Conservation (phyloP, 2,888 invertebrate species). For the Abrostola triplasia region DNA sequence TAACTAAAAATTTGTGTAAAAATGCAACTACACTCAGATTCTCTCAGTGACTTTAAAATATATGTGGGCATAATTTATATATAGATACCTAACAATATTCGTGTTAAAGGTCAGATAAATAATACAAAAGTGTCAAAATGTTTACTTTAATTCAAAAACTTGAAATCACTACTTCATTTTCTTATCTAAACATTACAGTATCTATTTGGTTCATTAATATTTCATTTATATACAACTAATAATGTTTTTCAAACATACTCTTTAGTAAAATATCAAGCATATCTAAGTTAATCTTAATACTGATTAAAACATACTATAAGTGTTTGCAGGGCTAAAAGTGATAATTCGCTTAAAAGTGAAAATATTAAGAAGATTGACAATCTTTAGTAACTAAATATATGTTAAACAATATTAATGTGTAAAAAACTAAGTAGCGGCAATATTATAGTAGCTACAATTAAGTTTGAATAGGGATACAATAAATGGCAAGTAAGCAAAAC, state of each 20-base stretch:
- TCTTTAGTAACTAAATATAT: slow-evolving; percentile 7
- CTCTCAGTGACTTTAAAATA: background rate
- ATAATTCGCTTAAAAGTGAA: slow-evolving; percentile 7
- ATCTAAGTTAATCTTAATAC: slow-evolving; percentile 54
- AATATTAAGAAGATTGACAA: slow-evolving; percentile 10
- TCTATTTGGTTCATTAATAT: slow-evolving; percentile 72
- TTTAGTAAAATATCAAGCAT: slow-evolving; percentile 70
- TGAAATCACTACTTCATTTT: slow-evolving; percentile 78
- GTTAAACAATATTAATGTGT: slow-evolving; percentile 14
- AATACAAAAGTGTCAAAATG: slow-evolving; percentile 63
- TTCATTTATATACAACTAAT: slow-evolving; percentile 73
- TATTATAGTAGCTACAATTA: slow-evolving; percentile 13
- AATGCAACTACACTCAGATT: background rate
- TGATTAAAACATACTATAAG: slow-evolving; percentile 34
- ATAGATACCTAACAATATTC: background rate
- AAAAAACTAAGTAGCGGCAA: slow-evolving; percentile 7
- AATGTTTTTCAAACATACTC: slow-evolving; percentile 81
- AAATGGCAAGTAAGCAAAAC: background rate
- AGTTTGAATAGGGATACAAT: slow-evolving; percentile 20
- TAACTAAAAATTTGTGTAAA: background rate
- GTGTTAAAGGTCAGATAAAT: slow-evolving; percentile 39
- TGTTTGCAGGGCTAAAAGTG: slow-evolving; percentile 21
- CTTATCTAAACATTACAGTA: slow-evolving; percentile 72
- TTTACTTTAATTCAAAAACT: slow-evolving; percentile 79
- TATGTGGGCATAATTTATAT: background rate